A percentile compares a stretch with the other conserved stretches of the same genome.
Evolutionary conservation across 1,140 invertebrate species (phyloP).

Genomic region (Drosophila paulistorum): DNA sequence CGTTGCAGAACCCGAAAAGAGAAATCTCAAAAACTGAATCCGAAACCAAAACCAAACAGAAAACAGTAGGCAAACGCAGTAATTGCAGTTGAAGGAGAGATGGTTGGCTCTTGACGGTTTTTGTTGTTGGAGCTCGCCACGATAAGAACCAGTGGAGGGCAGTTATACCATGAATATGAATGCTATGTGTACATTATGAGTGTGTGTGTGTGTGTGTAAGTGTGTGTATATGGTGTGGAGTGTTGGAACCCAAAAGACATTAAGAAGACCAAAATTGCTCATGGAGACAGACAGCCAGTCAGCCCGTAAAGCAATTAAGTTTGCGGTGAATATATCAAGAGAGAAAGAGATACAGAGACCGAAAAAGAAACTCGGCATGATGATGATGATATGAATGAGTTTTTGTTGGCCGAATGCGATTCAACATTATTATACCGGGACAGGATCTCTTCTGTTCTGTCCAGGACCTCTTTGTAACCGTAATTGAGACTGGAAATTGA

Average conservation of each 20-base stretch:
- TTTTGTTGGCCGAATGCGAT: constrained; percentile 37
- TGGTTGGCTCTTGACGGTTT: constrained; percentile 53
- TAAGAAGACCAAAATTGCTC: constrained; percentile 58
- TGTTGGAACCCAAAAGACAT: constrained; percentile 32
- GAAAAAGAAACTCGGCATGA: constrained; percentile 26
- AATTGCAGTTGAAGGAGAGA: constrained; percentile 34
- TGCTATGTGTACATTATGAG: not conserved
- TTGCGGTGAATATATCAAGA: constrained; percentile 49
- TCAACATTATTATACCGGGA: constrained; percentile 21
- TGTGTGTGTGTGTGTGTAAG: no score
- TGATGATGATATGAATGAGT: constrained; percentile 6
- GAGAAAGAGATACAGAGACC: not conserved
- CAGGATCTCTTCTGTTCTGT: not conserved
- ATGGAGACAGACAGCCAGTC: no score
- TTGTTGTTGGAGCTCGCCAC: constrained; percentile 54
- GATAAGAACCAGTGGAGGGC: constrained; percentile 54
- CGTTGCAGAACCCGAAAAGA: constrained; percentile 67
- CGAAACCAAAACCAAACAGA: constrained; percentile 14
- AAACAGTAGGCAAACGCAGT: constrained; percentile 19
- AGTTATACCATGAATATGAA: constrained; percentile 1
- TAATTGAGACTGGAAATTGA: constrained; percentile 49
- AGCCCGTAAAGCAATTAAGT: constrained; percentile 72
- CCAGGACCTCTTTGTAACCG: constrained; percentile 24
- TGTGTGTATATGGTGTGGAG: not conserved
- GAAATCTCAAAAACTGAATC: constrained; percentile 46